Percentiles rank a stretch among this genome's conserved stretches.
Evolutionary conservation across 2,113 vertebrate species (phyloP).

Genomic region (Apteryx mantelli): DNA sequence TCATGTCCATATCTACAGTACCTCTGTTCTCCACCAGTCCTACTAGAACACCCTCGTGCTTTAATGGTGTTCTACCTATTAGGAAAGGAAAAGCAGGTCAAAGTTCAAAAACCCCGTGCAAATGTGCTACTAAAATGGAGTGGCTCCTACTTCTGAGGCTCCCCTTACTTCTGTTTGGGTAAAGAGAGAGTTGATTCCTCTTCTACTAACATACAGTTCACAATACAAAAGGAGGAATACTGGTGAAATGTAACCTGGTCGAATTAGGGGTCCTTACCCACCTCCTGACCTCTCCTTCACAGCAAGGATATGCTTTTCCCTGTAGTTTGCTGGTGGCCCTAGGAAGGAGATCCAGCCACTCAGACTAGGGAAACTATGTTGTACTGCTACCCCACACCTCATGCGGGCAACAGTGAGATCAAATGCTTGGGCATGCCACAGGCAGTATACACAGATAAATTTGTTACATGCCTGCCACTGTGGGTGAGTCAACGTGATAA

Average conservation of each 20-base stretch:
- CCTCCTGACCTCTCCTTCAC: neutral
- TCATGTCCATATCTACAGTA: neutral
- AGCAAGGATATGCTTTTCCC: too few relatives aligned
- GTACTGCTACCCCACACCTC: neutral
- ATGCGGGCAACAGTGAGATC: accelerated
- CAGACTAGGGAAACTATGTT: accelerated
- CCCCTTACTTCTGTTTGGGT: neutral
- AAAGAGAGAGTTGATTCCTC: neutral
- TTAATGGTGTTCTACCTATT: neutral
- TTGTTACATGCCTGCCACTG: neutral
- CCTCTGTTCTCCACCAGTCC: neutral
- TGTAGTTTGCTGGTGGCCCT: neutral
- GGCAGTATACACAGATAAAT: neutral
- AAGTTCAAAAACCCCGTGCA: neutral
- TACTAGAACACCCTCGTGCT: neutral
- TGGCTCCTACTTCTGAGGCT: neutral
- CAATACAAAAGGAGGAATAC: accelerated
- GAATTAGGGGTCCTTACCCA: neutral
- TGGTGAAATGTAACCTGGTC: neutral
- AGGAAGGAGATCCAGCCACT: neutral
- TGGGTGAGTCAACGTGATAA: neutral
- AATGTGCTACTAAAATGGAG: accelerated
- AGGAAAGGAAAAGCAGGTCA: neutral
- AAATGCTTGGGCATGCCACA: neutral
- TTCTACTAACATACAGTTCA: neutral